Conservation (phyloP, 2,888 invertebrate genomes). For the Morpho helenor region DNA sequence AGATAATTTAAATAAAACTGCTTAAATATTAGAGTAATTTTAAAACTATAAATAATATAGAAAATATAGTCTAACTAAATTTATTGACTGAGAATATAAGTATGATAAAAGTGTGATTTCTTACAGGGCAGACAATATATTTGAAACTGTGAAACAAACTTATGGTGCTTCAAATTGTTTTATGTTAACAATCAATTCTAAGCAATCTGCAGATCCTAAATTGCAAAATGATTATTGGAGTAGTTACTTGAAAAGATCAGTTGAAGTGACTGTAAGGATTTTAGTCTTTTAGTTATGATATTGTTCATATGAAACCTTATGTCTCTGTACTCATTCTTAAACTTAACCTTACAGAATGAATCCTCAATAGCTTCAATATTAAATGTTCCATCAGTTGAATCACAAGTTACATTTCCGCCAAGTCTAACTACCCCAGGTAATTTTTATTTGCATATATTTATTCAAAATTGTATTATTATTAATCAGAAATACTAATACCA, state of each 20-base stretch:
- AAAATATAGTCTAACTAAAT: too few relatives aligned
- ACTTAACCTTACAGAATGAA: slow-evolving; percentile 7
- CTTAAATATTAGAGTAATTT: too few relatives aligned
- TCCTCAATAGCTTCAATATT: too few relatives aligned
- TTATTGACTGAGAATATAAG: too few relatives aligned
- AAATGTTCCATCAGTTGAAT: slow-evolving; percentile 47
- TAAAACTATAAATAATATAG: too few relatives aligned
- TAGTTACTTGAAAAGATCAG: slow-evolving; percentile 83
- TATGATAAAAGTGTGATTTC: not conserved
- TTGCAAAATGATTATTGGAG: slow-evolving; percentile 90
- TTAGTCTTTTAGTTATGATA: not conserved
- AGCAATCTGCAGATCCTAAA: slow-evolving; percentile 77
- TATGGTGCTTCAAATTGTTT: slow-evolving; percentile 94
- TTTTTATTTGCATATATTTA: not conserved
- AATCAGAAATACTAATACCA: too few relatives aligned
- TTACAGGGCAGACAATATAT: slow-evolving; percentile 88
- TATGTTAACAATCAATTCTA: slow-evolving; percentile 93
- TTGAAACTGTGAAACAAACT: slow-evolving; percentile 90
- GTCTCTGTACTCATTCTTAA: not conserved
- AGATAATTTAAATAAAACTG: not conserved
- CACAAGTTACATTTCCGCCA: slow-evolving; percentile 38
- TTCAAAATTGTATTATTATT: too few relatives aligned
- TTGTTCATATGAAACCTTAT: too few relatives aligned
- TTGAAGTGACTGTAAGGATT: slow-evolving; percentile 65
- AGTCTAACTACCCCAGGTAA: slow-evolving; percentile 39